phyloP scores from a whole-genome alignment of 2,888 invertebrate genomes.

The Ophraella communa region DNA sequence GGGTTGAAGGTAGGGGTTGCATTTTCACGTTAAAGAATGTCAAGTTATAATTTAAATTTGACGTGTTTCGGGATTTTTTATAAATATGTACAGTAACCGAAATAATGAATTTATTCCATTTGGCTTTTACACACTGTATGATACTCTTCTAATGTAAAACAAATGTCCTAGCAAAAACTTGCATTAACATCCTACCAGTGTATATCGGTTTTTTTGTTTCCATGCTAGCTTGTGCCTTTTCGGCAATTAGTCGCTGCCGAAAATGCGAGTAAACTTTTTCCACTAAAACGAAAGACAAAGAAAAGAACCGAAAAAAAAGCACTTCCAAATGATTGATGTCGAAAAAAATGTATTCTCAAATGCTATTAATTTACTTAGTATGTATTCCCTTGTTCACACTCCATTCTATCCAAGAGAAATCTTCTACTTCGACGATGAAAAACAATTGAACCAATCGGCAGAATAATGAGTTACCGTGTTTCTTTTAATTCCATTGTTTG shows the following conservation, averaged over 20 bases:
- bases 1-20: no score
- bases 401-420: background rate
- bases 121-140: no score
- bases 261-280: slow-evolving; percentile 19
- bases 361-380: slow-evolving; percentile 26
- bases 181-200: slow-evolving; percentile 6
- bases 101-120: no score
- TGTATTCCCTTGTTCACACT: slow-evolving; percentile 2
- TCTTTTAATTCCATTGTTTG: slow-evolving; percentile 24
- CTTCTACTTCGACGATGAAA: slow-evolving; percentile 18
- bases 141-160: no score
- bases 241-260: slow-evolving; percentile 28
- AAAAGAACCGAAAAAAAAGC: slow-evolving; percentile 10
- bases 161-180: slow-evolving; percentile 6
- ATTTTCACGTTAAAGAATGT: no score
- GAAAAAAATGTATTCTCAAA: slow-evolving; percentile 19
- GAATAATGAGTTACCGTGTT: slow-evolving; percentile 27
- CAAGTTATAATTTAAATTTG: no score
- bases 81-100: no score
- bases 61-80: no score
- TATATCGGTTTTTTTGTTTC: background rate
- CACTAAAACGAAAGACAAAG: slow-evolving; percentile 4
- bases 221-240: slow-evolving; percentile 15
- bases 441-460: slow-evolving; percentile 32
- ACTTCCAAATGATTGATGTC: slow-evolving; percentile 27